These are phyloP conservation scores for Chelonus insularis DNA, from an alignment of 1,140 invertebrate genomes.

Conservation along the genomic window DNA sequence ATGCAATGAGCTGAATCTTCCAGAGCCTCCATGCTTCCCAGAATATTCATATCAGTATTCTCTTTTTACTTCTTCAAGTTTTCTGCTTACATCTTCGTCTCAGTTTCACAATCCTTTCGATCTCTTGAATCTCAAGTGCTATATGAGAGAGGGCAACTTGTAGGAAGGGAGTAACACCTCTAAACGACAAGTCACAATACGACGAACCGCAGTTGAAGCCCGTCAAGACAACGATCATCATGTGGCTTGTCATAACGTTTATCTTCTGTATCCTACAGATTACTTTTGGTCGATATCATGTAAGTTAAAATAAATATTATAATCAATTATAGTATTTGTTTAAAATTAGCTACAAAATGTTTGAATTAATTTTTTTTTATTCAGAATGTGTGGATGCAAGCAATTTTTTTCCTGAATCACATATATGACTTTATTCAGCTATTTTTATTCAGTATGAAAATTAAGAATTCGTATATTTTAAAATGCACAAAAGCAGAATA, in stretches of 20 bases:
- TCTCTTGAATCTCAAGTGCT: slow-evolving; percentile 9
- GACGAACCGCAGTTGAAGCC: slow-evolving; percentile 11
- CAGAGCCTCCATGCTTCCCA: no score
- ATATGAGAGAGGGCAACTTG: neutral
- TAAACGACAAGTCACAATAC: neutral
- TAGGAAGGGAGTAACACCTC: slow-evolving; percentile 15
- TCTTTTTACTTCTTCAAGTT: no score
- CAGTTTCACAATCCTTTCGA: no score
- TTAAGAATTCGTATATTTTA: neutral
- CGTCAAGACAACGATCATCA: slow-evolving; percentile 13
- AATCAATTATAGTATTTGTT: neutral
- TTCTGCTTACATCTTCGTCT: no score
- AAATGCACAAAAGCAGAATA: neutral
- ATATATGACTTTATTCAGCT: neutral
- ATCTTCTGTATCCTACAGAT: slow-evolving; percentile 29
- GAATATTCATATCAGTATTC: no score
- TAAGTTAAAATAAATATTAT: slow-evolving; percentile 32
- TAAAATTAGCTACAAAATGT: neutral
- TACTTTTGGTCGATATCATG: slow-evolving; percentile 32
- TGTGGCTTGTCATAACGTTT: slow-evolving; percentile 17
- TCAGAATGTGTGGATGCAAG: neutral
- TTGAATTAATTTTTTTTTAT: neutral
- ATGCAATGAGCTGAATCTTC: no score
- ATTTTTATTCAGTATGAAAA: neutral
- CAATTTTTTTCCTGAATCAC: neutral